Percentiles rank a stretch among this genome's conserved stretches.
Evolutionary conservation across 1,140 invertebrate genomes (phyloP).

Genomic region (Saccostrea cuccullata): DNA sequence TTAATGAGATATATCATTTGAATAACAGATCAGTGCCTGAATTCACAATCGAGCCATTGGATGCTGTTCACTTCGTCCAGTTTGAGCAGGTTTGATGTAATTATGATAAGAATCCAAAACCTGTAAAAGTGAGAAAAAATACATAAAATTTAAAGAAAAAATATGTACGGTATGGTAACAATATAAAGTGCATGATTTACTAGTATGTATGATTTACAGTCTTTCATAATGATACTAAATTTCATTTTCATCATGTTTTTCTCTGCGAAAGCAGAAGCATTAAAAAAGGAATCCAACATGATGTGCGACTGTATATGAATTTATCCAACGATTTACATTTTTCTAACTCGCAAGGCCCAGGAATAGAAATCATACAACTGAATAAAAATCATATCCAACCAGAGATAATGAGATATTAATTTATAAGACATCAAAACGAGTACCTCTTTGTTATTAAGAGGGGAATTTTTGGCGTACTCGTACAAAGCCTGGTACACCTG

Average conservation of each 20-base stretch:
- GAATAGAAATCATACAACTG: background rate
- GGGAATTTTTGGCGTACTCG: slow-evolving; percentile 90
- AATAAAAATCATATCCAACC: background rate
- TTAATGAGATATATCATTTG: no score
- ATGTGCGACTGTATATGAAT: background rate
- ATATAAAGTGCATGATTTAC: no score
- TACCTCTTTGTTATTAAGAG: slow-evolving; percentile 87
- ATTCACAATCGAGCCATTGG: background rate
- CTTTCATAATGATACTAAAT: no score
- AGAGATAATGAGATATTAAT: background rate
- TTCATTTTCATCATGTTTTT: background rate
- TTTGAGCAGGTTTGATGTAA: slow-evolving; percentile 40
- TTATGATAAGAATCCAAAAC: slow-evolving; percentile 50
- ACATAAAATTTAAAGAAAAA: no score
- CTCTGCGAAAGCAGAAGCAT: background rate
- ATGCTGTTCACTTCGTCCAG: background rate
- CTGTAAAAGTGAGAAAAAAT: background rate
- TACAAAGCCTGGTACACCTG: slow-evolving; percentile 93
- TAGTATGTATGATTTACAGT: no score
- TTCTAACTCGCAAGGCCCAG: background rate
- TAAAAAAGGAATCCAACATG: background rate
- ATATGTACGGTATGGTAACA: no score
- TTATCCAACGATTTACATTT: background rate
- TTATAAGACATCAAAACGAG: background rate
- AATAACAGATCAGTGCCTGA: background rate